Evolutionary conservation across 2,888 invertebrate genomes (phyloP).

Genomic region (Plagiodera versicolora): DNA sequence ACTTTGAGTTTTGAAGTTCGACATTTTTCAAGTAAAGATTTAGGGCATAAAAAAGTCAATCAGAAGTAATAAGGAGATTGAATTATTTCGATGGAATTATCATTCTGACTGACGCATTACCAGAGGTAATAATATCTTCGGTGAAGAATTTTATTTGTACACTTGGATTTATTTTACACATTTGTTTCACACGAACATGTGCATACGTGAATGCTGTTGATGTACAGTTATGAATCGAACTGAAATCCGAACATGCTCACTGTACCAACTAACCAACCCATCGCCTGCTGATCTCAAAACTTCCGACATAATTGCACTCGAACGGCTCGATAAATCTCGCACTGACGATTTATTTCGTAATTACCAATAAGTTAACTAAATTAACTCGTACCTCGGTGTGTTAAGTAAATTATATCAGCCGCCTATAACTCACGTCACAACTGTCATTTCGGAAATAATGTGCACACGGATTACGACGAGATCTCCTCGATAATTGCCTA

Average conservation of each 20-base stretch:
- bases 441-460: conserved; percentile 33
- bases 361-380: conserved; percentile 34
- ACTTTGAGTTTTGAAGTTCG: too few relatives aligned
- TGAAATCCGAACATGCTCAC: neutral
- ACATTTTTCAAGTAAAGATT: too few relatives aligned
- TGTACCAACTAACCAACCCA: conserved; percentile 18
- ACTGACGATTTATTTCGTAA: conserved; percentile 33
- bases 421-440: conserved; percentile 25
- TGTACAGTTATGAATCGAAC: conserved; percentile 5
- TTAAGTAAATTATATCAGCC: conserved; percentile 33
- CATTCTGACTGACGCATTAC: too few relatives aligned
- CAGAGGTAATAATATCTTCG: too few relatives aligned
- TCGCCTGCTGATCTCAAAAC: conserved; percentile 21
- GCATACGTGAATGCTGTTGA: neutral
- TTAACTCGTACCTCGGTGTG: conserved; percentile 31
- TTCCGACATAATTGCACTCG: conserved; percentile 25
- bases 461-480: conserved; percentile 23
- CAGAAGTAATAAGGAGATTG: too few relatives aligned
- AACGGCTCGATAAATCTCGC: conserved; percentile 30
- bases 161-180: neutral
- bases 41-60: too few relatives aligned
- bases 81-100: too few relatives aligned
- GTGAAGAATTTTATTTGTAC: too few relatives aligned
- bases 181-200: neutral
- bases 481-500: conserved; percentile 21